Evolutionary conservation across 2,888 invertebrate species (phyloP), one percentile per base, ranked within the genome.

Genomic region (Euphydryas editha): DNA sequence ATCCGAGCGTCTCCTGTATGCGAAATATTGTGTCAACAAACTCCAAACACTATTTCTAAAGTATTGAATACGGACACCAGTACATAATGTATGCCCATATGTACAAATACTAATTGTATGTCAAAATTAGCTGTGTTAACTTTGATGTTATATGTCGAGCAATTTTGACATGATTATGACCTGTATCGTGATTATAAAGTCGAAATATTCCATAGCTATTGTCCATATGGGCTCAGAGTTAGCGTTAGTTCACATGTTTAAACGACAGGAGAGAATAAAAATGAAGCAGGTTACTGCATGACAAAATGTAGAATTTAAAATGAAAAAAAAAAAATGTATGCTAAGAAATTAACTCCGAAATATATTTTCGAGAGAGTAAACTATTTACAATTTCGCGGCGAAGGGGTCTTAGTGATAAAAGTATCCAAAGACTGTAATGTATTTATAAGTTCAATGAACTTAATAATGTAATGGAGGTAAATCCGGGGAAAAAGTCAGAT

Each of bases 381-480:
- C 71, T 92, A 91, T 92, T 92, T 92, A 92, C 91, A 92, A 86
- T 79, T 78, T 82, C 84, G 81, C 86, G 83, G 81, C 84, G 79
- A 83, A 84, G 83, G 85, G 86, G 92, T 92, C 92, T 92, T 91
- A 91, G 92, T 89, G 91, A 89, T 92, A 91, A 85, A 86, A 71
- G 78, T 90, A 88, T 92, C 92, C 92, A 92, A 92, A 92, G 92
- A 92, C 92, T 92, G 92, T 85, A 90, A 90, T 87, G 86, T 92
- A 89, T 88, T 88, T 81, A 88, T 86, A 78, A 84, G 90, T 89
- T 90, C 88, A 81, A 84, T 86, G 89, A 90, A 88, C 90, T 88
- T 82, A 73, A 81, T 85, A 79, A 85, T 75, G 62, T 71, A 74
- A 87, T 86, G 89, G 82, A 86, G 86, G 85, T 85, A 83, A 82